Evolutionary conservation across 2,888 invertebrate genomes (phyloP), one percentile per base, ranked within the genome.

Genomic region (Diarsia brunnea): DNA sequence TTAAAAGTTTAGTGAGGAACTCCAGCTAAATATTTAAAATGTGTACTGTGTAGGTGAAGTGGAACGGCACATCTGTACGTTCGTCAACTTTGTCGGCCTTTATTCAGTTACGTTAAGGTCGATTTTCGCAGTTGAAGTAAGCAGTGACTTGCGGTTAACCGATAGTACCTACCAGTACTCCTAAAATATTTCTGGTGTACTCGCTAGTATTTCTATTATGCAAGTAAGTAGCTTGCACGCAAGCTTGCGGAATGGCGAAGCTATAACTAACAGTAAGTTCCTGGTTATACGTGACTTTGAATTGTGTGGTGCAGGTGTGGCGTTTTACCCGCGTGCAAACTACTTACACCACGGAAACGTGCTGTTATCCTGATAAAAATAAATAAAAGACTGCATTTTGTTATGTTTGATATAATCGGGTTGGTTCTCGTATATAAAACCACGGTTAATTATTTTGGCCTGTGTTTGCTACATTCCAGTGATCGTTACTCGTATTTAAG

Each of bases 261-360:
- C 49, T 51, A 74, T 78, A 78, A 67, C 64, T 80, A 24, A 80
- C 61, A 31, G 61, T n/a, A 67, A 63, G 80, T 67, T 73, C 24
- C 73, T 63, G 61, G 14, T 24, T 60, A n/a, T 63, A 51, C 55
- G 10, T 80, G 55, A 80, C 67, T 31, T 74, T 80, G 55, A 74
- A 27, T 80, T 51, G 31, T 73, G 27, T 24, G 21, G 31, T 67
- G 21, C 27, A 49, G 31, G 16, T 55, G 47, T 43, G 24, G 49
- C 24, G 55, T 55, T 49, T 55, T 51, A 55, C 43, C 21, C 43
- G 49, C 61, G 21, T 63, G 66, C 47, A 79, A 73, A 72, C 24
- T 31, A 38, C 19, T 55, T 67, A 14, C 21, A 49, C 24, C 21
- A 31, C 24, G 55, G 21, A 58, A 74, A 31, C 11, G 24, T 24